Evolutionary conservation across 2,888 invertebrate species (phyloP), one percentile per base, ranked within the genome.

Genomic region (Muschampia plurimacula): DNA sequence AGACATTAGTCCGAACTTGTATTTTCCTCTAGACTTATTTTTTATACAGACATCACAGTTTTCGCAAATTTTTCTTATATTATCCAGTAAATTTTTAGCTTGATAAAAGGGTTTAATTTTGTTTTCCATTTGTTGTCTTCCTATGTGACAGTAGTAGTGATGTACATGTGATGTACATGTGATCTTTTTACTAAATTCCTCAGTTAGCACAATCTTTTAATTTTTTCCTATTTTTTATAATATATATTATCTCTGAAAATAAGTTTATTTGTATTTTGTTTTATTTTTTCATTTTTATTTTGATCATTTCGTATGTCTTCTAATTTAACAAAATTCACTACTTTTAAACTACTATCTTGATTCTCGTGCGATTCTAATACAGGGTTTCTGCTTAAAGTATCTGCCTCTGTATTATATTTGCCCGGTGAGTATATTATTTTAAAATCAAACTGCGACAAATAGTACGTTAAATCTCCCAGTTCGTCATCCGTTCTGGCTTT

Each of bases 21-120:
- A 49, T 49, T 49, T 49, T 49, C 49, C 49, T 49, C 49, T 49
- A 5, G 49, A 49, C n/a, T 49, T 49, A 49, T 49, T 49, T n/a
- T 49, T 49, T 49, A 49, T 49, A 49, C 49, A 49, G 5, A n/a
- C 7, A n/a, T 49, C 49, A n/a, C 49, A 49, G n/a, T 49, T 49
- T n/a, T 49, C 49, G 10, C 49, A 49, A 5, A n/a, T 13, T n/a
- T 49, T n/a, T 10, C 5, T n/a, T 22, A 22, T 22, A 22, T 22
- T 22, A 22, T 22, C 22, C 22, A 22, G 22, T 22, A 22, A 22
- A 22, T 22, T 22, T 22, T 22, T 22, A 22, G 22, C 22, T 22
- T 22, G 22, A 22, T 22, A 22, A 22, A 22, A 22, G 22, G 22
- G 22, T 22, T 22, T 22, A 22, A 22, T 22, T 22, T 22, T 22